Conservation (phyloP, 2,797 vertebrate species). For the Danio tinwini region DNA sequence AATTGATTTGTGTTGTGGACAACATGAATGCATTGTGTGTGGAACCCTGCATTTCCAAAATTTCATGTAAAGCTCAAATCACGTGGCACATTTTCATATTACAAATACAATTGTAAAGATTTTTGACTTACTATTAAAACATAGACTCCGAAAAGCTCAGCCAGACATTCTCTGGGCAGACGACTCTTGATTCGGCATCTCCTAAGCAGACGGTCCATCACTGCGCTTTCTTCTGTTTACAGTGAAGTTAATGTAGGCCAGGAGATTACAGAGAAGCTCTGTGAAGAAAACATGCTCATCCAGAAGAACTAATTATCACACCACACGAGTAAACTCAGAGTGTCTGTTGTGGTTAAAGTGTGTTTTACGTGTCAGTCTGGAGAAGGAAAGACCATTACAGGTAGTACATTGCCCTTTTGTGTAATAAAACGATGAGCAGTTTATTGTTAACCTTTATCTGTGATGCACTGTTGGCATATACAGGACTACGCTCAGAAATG, state of each 20-base stretch:
- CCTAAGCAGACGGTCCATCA: constrained; percentile 72
- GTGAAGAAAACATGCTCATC: background rate
- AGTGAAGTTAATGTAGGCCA: background rate
- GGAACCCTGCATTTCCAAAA: too few species aligned
- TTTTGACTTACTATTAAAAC: constrained; percentile 76
- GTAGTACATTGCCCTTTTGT: constrained; percentile 34
- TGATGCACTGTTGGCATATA: background rate
- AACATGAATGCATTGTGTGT: too few species aligned
- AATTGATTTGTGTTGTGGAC: too few species aligned
- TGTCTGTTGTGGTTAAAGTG: background rate
- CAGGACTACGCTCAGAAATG: background rate
- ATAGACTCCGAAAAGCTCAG: constrained; percentile 78
- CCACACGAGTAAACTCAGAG: background rate
- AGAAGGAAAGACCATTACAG: background rate
- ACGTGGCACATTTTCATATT: too few species aligned
- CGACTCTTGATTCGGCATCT: constrained; percentile 70
- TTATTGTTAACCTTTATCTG: constrained; percentile 34
- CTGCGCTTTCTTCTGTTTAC: background rate
- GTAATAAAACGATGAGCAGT: constrained; percentile 42
- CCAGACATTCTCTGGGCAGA: constrained; percentile 75
- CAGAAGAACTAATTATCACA: background rate
- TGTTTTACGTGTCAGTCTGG: background rate
- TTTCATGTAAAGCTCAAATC: too few species aligned
- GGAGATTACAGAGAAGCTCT: background rate
- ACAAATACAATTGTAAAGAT: background rate